phyloP scores from a whole-genome alignment of 2,888 invertebrate genomes.

The Gastracanthus pulcherrimus region DNA sequence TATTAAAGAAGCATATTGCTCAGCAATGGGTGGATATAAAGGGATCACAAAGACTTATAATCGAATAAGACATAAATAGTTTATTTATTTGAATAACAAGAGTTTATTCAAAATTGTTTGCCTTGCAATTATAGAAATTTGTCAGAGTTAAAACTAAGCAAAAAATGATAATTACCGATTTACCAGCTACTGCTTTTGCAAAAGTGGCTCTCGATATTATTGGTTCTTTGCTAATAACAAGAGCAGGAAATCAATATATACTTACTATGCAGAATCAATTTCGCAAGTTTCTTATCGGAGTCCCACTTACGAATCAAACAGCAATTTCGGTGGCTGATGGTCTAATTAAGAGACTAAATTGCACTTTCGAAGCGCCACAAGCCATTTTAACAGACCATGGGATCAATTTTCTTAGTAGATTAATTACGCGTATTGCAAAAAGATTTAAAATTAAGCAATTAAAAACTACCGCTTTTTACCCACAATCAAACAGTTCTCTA shows the following conservation, averaged over 20 bases:
- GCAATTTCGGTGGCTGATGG: slow-evolving; percentile 58
- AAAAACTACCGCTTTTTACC: too few relatives aligned
- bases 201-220: not conserved
- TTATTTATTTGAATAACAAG: too few relatives aligned
- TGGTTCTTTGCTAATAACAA: not conserved
- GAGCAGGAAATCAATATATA: slow-evolving; percentile 55
- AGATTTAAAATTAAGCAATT: too few relatives aligned
- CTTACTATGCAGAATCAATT: slow-evolving; percentile 56
- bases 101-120: not conserved
- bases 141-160: not conserved
- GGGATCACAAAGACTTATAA: not conserved
- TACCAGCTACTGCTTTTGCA: not conserved
- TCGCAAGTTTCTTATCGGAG: slow-evolving; percentile 47
- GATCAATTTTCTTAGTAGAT: too few relatives aligned
- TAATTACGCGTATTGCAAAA: too few relatives aligned
- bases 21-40: not conserved
- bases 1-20: not conserved
- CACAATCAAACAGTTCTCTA: slow-evolving; percentile 56
- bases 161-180: not conserved
- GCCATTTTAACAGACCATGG: too few relatives aligned
- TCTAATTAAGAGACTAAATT: slow-evolving; percentile 56
- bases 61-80: not conserved
- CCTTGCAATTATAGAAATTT: not conserved
- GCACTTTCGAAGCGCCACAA: slow-evolving; percentile 59
- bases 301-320: slow-evolving; percentile 36